Percentiles rank a stretch among this genome's conserved stretches.
Conservation (phyloP, 2,113 vertebrate genomes). For the Anolis sagrei region DNA sequence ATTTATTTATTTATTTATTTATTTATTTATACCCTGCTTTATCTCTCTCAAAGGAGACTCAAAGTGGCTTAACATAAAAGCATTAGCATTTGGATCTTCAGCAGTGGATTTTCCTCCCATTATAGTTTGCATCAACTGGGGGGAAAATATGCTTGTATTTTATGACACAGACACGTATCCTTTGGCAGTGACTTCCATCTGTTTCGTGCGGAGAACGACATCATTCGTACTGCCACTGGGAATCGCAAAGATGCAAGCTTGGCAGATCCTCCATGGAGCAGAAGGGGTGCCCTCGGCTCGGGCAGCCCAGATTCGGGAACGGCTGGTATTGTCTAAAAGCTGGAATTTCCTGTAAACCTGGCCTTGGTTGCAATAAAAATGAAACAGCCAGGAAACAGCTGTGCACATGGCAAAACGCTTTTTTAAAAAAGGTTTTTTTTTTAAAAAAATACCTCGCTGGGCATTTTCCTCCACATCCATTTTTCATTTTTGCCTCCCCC, state of each 20-base stretch:
- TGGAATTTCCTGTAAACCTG: constrained; percentile 70
- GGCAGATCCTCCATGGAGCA: constrained; percentile 23
- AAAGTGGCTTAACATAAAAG: too few relatives aligned
- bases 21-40: too few relatives aligned
- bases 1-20: too few relatives aligned
- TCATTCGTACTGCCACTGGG: constrained; percentile 16
- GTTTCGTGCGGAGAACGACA: background rate
- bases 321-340: constrained; percentile 62
- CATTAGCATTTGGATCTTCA: too few relatives aligned
- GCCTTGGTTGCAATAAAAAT: constrained; percentile 57
- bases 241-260: background rate
- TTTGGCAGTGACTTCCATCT: too few relatives aligned
- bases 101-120: too few relatives aligned
- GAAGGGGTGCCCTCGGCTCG: constrained; percentile 24
- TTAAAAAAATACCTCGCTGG: constrained; percentile 46
- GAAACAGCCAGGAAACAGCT: constrained; percentile 77
- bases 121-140: too few relatives aligned
- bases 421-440: too few relatives aligned
- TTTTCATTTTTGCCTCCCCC: constrained; percentile 45
- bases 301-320: constrained; percentile 25
- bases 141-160: too few relatives aligned
- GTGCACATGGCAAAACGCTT: constrained; percentile 67
- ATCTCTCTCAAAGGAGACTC: too few relatives aligned
- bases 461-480: constrained; percentile 66
- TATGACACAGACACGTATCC: too few relatives aligned